A percentile compares a stretch with the other conserved stretches of the same genome.
These are phyloP conservation scores for Ptychoptera contaminata DNA, from an alignment of 2,888 invertebrate species.

Conservation along the genomic window DNA sequence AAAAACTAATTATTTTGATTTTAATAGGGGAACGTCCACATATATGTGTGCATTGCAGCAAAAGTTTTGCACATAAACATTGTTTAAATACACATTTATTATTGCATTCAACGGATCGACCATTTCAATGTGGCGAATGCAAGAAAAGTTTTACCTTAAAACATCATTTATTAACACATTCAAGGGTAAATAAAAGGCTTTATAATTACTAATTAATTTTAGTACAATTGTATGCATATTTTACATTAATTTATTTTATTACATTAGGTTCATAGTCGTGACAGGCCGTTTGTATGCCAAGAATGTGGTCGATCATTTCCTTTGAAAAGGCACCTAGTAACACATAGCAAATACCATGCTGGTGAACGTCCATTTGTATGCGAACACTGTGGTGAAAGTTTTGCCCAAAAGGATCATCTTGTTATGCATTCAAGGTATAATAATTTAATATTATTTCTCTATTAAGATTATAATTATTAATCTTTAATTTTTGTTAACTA, in stretches of 20 bases:
- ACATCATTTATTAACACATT: conserved; percentile 68
- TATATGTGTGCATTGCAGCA: conserved; percentile 63
- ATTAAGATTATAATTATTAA: no score
- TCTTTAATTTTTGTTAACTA: conserved; percentile 3
- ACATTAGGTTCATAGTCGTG: conserved; percentile 47
- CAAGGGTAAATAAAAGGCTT: no score
- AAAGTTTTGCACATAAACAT: conserved; percentile 68
- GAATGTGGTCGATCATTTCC: conserved; percentile 74
- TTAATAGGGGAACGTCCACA: conserved; percentile 53
- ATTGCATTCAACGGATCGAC: conserved; percentile 64
- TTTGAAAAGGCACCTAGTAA: conserved; percentile 64
- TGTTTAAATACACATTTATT: conserved; percentile 69
- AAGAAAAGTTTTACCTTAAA: conserved; percentile 76
- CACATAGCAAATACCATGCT: conserved; percentile 74
- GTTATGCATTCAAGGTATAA: conserved; percentile 34
- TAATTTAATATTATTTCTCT: no score
- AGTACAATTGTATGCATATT: conserved; percentile 14
- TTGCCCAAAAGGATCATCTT: conserved; percentile 71
- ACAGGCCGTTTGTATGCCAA: conserved; percentile 65
- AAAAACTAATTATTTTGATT: not conserved
- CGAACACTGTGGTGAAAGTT: conserved; percentile 81
- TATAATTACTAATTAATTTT: conserved; percentile 18
- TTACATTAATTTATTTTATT: not conserved
- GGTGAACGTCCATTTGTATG: conserved; percentile 76
- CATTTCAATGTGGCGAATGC: conserved; percentile 70